Conservation (phyloP, 2,888 invertebrate genomes). For the Scaeva pyrastri region DNA sequence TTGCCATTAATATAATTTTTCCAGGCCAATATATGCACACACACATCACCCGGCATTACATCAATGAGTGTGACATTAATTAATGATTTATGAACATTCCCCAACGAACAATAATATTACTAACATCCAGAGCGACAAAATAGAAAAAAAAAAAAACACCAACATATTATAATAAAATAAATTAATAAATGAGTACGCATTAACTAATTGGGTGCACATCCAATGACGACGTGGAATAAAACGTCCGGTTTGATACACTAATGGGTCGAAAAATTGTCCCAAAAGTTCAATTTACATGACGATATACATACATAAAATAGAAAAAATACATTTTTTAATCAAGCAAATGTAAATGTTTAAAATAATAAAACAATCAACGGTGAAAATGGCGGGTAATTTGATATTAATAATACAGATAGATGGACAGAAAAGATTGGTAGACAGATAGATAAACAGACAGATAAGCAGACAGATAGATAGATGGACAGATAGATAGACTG, state of each 20-base stretch:
- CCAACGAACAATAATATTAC: not conserved
- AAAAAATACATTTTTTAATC: not conserved
- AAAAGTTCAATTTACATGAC: constrained; percentile 5
- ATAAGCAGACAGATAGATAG: no score
- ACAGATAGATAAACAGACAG: no score
- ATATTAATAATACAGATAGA: no score
- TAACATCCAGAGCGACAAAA: not conserved
- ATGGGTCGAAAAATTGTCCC: constrained; percentile 6
- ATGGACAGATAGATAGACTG: no score
- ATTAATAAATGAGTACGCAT: not conserved
- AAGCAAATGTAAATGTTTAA: not conserved
- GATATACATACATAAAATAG: not conserved
- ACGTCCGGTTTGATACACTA: not conserved
- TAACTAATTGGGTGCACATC: not conserved
- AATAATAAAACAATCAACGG: no score
- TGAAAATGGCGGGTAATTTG: no score
- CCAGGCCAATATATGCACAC: not conserved
- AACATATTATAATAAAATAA: not conserved
- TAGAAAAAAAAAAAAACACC: not conserved
- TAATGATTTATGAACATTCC: not conserved
- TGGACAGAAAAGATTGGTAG: no score
- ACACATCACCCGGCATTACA: not conserved
- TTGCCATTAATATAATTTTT: not conserved
- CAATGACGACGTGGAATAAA: not conserved
- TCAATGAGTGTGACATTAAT: not conserved